Conservation (phyloP, 2,113 vertebrate genomes). For the Heliornis fulica region DNA sequence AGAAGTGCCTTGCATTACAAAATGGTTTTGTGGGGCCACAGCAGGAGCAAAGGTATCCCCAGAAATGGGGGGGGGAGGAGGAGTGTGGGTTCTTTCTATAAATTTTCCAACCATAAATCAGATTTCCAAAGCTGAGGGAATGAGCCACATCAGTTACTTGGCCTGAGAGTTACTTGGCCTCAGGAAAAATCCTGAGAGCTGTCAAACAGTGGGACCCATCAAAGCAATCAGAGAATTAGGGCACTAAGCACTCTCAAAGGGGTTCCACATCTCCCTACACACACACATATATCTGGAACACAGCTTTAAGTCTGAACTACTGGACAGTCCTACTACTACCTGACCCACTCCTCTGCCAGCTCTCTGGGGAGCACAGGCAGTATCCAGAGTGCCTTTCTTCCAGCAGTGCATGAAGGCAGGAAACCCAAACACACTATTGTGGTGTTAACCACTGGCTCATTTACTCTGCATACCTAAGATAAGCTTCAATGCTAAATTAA, state of each 20-base stretch:
- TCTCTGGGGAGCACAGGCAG: not conserved
- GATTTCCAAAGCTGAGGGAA: not conserved
- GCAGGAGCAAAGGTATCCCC: not conserved
- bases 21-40: not conserved
- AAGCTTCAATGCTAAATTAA: slow-evolving; percentile 2
- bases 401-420: not conserved
- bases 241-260: not conserved
- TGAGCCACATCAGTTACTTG: not conserved
- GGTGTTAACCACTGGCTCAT: slow-evolving; percentile 11
- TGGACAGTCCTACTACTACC: not conserved
- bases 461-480: slow-evolving; percentile 31
- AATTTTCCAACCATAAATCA: not conserved
- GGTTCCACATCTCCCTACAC: not conserved
- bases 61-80: not conserved
- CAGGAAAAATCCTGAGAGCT: not conserved
- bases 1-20: too few species aligned
- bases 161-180: too few species aligned
- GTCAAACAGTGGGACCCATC: not conserved
- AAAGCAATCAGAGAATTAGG: not conserved
- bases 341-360: not conserved
- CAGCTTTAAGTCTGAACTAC: not conserved
- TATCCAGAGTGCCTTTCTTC: not conserved
- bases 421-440: slow-evolving; percentile 29
- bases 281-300: not conserved
- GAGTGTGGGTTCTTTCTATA: not conserved